These are phyloP conservation scores for Glaucopsyche alexis DNA, from an alignment of 2,888 invertebrate species.

Conservation along the genomic window DNA sequence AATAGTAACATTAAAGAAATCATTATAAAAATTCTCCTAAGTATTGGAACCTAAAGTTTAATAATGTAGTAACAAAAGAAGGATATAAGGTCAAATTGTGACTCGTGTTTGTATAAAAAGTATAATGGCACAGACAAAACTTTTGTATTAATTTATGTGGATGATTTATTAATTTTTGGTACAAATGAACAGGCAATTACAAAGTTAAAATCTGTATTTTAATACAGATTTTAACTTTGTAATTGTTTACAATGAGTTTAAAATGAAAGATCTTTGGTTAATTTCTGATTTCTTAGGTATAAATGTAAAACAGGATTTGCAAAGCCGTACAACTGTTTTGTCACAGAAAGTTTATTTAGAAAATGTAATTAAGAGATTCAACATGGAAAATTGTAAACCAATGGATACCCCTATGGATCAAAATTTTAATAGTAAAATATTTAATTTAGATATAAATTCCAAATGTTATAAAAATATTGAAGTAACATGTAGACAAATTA, in stretches of 20 bases:
- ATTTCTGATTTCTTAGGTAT: conserved; percentile 37
- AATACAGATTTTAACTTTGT: too few species aligned
- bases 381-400: conserved; percentile 37
- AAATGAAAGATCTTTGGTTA: conserved; percentile 39
- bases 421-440: conserved; percentile 32
- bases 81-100: conserved; percentile 37
- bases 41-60: conserved; percentile 41
- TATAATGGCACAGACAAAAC: conserved; percentile 32
- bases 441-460: conserved; percentile 5
- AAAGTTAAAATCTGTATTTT: conserved; percentile 23
- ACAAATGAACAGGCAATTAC: neutral
- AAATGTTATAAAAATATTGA: conserved; percentile 30
- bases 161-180: neutral
- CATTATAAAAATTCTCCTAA: conserved; percentile 39
- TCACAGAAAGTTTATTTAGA: conserved; percentile 34
- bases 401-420: conserved; percentile 35
- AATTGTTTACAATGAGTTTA: conserved; percentile 37
- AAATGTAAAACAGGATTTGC: conserved; percentile 36
- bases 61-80: conserved; percentile 35
- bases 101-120: conserved; percentile 38
- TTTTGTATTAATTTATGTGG: conserved; percentile 20
- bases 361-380: conserved; percentile 36
- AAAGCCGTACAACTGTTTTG: conserved; percentile 33
- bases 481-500: conserved; percentile 36
- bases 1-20: conserved; percentile 36